A percentile compares a stretch with the other conserved stretches of the same genome.
These are phyloP conservation scores for Spinibarbus caldwelli DNA, from an alignment of 2,797 vertebrate species.

Conservation along the genomic window DNA sequence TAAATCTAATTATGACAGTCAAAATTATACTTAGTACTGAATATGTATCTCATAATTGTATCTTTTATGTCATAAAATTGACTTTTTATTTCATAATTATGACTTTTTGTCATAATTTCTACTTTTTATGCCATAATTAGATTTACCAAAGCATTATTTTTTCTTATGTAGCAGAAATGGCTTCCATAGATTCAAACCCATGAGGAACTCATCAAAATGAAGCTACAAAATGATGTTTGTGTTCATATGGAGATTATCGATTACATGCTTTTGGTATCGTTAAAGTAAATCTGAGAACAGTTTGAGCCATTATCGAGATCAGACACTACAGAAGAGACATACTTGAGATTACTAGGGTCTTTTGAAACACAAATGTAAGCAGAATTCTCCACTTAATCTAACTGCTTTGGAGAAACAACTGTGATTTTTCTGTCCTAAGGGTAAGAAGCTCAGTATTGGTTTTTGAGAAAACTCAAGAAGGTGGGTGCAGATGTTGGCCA, in stretches of 20 bases:
- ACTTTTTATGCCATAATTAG: neutral
- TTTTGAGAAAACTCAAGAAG: too few species aligned
- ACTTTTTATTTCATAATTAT: neutral
- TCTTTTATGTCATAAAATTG: neutral
- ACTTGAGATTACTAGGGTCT: neutral
- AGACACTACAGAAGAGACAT: neutral
- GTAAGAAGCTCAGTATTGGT: too few species aligned
- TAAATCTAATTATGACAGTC: neutral
- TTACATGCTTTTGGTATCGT: neutral
- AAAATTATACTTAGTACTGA: too few species aligned
- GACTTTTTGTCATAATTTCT: neutral
- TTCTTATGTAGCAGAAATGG: neutral
- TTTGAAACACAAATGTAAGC: neutral
- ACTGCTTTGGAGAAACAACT: neutral
- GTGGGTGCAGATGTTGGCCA: conserved; percentile 41
- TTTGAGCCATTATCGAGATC: neutral
- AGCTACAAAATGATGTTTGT: neutral
- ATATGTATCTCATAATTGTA: neutral
- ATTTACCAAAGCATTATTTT: neutral
- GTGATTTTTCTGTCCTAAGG: neutral
- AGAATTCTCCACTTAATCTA: neutral
- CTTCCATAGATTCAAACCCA: neutral
- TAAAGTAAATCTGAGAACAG: neutral
- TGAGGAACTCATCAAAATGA: neutral
- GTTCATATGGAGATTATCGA: neutral